These are phyloP conservation scores for Manacus vitellinus DNA, from an alignment of 2,113 vertebrate species.

Conservation along the genomic window DNA sequence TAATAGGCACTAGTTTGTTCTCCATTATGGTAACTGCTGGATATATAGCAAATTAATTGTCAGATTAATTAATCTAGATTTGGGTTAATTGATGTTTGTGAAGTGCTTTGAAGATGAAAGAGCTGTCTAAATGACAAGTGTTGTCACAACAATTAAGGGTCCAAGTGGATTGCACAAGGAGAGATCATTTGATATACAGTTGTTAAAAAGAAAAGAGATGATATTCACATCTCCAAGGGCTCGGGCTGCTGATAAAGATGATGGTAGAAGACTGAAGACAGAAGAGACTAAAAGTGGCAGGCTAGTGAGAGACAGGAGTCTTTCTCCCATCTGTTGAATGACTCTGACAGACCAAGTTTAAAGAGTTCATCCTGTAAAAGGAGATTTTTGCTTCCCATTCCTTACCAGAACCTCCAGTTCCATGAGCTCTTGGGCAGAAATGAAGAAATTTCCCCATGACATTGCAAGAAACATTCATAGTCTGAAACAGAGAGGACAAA, in stretches of 20 bases:
- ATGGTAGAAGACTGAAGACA: background rate
- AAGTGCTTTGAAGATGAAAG: constrained; percentile 51
- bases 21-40: background rate
- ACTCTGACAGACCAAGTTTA: background rate
- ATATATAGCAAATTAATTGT: constrained; percentile 6
- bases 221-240: background rate
- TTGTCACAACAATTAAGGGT: background rate
- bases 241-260: background rate
- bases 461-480: background rate
- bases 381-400: background rate
- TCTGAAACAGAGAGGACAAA: background rate
- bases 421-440: background rate
- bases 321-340: background rate
- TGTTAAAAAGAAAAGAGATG: background rate
- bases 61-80: constrained; percentile 45
- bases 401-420: background rate
- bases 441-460: background rate
- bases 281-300: background rate
- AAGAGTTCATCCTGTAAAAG: background rate
- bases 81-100: constrained; percentile 39
- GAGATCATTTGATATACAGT: background rate
- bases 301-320: background rate
- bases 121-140: constrained; percentile 5
- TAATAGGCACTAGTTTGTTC: background rate
- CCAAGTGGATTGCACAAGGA: background rate